Base-by-base conservation (phyloP, 1,140 invertebrate genomes). In the Drepana arcuata region DNA sequence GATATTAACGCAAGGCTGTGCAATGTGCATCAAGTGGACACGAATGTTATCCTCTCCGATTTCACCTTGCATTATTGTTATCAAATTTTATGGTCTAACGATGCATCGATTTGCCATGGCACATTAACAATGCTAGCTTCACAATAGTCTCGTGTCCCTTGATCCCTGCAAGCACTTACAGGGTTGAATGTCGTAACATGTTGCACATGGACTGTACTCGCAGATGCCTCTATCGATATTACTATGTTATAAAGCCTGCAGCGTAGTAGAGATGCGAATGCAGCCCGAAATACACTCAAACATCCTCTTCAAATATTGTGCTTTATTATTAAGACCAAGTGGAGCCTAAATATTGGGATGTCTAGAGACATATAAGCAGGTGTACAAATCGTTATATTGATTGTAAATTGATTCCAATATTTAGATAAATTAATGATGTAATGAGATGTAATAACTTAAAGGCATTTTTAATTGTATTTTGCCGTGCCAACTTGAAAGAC, bases 401-500 rank as follows among this genome's bases (percentile, higher is more conserved):
- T 65, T 75, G 54, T 74, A 61, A 68, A 69, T 63, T 70, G 55
- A 69, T 77, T 79, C 74, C 74, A 79, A 77, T 82, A 70, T 73
- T 79, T 74, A 75, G 70, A 60, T n/a, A n/a, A 63, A 63, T 65
- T 60, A 37, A 54, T 67, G 40, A 28, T 67, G 51, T 57, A 48
- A 50, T 30, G 44, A 63, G 49, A 56, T 45, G 31, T 41, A 68
- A 64, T 61, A 50, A 69, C 34, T 56, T 48, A 52, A 49, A 67
- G 74, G 77, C 77, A 79, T 81, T 79, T 78, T 66, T 70, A 58
- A 50, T 67, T 66, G 62, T 73, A 66, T 63, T 67, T 74, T 72
- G 71, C 60, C 63, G 57, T 70, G 62, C 57, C 74, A 78, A 64
- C 70, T 67, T 82, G 69, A 75, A 82, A 82, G 74, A 82, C 78